phyloP scores from a whole-genome alignment of 2,113 vertebrate species.

The Suricata suricatta region DNA sequence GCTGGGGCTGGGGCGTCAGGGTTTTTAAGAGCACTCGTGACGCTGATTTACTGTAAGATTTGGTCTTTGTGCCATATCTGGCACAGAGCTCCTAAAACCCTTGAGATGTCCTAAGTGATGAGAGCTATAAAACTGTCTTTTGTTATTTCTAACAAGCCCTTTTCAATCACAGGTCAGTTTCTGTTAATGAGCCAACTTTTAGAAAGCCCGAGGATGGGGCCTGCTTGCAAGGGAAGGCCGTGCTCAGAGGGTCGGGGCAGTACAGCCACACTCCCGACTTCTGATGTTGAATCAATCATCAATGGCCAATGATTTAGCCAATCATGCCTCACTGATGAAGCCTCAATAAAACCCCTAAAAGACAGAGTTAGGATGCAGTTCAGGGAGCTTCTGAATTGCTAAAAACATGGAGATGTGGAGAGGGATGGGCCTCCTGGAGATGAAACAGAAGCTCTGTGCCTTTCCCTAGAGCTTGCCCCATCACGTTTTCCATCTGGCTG shows the following conservation, averaged over 20 bases:
- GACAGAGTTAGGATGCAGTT: not conserved
- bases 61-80: not conserved
- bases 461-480: not conserved
- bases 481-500: not conserved
- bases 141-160: not conserved
- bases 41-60: not conserved
- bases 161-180: not conserved
- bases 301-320: not conserved
- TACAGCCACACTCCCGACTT: not conserved
- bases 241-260: not conserved
- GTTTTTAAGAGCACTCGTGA: not conserved
- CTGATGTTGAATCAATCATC: not conserved
- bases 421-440: not conserved
- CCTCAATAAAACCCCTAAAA: not conserved
- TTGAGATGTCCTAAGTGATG: not conserved
- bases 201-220: not conserved
- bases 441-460: not conserved
- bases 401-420: not conserved
- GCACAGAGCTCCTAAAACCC: not conserved
- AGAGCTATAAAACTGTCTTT: not conserved
- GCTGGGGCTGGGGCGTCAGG: not conserved
- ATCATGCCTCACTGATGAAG: not conserved
- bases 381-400: not conserved
- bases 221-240: not conserved
- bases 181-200: not conserved